Evolutionary conservation across 2,113 vertebrate genomes (phyloP).

Genomic region (Pseudolaguvia tuberculata): DNA sequence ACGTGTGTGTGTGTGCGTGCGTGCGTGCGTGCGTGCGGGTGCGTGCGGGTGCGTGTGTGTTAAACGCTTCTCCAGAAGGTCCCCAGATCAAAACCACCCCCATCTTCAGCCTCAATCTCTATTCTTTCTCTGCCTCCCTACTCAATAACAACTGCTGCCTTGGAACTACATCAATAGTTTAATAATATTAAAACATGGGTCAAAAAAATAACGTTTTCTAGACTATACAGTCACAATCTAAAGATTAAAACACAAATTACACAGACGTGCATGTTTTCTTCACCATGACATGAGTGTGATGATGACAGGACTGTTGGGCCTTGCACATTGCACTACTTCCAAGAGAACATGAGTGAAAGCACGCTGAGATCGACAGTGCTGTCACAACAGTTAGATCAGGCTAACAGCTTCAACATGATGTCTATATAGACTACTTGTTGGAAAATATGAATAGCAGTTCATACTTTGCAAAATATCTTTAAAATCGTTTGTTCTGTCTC

Average conservation of each 20-base stretch:
- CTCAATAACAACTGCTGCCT: constrained; percentile 77
- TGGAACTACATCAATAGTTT: constrained; percentile 78
- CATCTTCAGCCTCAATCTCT: constrained; percentile 55
- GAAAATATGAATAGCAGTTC: constrained; percentile 5
- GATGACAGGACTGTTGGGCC: constrained; percentile 22
- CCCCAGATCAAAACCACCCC: constrained; percentile 68
- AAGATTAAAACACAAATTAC: neutral
- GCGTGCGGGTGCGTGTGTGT: constrained; percentile 20
- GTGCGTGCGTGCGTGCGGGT: constrained; percentile 16
- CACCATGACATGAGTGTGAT: neutral
- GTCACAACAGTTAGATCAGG: constrained; percentile 25
- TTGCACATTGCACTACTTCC: constrained; percentile 18
- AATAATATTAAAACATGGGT: constrained; percentile 77
- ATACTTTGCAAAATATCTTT: too few relatives aligned
- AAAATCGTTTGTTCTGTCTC: neutral
- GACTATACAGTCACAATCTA: constrained; percentile 57
- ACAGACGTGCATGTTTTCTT: neutral
- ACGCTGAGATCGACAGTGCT: constrained; percentile 24
- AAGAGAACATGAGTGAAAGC: constrained; percentile 9
- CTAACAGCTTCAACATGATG: constrained; percentile 25
- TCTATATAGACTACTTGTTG: constrained; percentile 10
- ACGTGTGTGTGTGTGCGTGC: constrained; percentile 24
- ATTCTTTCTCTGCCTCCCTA: constrained; percentile 70
- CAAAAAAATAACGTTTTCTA: constrained; percentile 69
- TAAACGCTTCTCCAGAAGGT: constrained; percentile 67